Percentiles rank a stretch among this genome's conserved stretches.
phyloP scores from a whole-genome alignment of 53 echinoderm and acorn worm genomes.

The Henricia sp. region DNA sequence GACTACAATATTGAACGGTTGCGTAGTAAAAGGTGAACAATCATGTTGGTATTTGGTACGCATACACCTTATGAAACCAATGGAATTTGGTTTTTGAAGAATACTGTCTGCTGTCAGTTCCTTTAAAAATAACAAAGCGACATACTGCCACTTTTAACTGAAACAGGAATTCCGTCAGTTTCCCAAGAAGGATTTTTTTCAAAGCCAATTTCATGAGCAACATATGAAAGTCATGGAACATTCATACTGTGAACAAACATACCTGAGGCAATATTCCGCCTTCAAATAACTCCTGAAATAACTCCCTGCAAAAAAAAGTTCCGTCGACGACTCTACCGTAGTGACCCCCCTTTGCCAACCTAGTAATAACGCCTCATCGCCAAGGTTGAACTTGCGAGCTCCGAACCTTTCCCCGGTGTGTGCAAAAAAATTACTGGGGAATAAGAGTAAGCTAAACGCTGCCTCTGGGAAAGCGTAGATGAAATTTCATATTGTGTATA shows the following conservation, averaged over 20 bases:
- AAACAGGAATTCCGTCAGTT: no score
- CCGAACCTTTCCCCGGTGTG: slow-evolving; percentile 30
- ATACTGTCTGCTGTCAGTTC: no score
- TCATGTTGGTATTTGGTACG: no score
- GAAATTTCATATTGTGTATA: slow-evolving; percentile 60
- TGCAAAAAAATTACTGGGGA: background rate
- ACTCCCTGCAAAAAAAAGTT: slow-evolving; percentile 48
- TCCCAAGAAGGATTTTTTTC: no score
- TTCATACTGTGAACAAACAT: slow-evolving; percentile 44
- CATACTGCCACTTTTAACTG: no score
- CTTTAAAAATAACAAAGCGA: no score
- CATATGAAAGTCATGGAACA: slow-evolving; percentile 54
- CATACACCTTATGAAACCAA: no score
- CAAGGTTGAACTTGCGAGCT: slow-evolving; percentile 37
- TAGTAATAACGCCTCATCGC: slow-evolving; percentile 61
- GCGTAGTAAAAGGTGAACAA: no score
- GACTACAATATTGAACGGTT: no score
- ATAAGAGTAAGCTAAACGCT: slow-evolving; percentile 47
- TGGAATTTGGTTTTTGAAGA: no score
- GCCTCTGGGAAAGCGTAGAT: slow-evolving; percentile 43
- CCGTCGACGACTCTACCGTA: slow-evolving; percentile 4
- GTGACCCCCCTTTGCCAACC: slow-evolving; percentile 33
- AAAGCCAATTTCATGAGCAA: slow-evolving; percentile 19
- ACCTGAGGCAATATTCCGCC: slow-evolving; percentile 25
- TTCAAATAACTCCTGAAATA: slow-evolving; percentile 56